Percentiles rank a stretch among this genome's conserved stretches.
phyloP scores from a whole-genome alignment of 2,888 invertebrate genomes.

The Conchocele bisecta region DNA sequence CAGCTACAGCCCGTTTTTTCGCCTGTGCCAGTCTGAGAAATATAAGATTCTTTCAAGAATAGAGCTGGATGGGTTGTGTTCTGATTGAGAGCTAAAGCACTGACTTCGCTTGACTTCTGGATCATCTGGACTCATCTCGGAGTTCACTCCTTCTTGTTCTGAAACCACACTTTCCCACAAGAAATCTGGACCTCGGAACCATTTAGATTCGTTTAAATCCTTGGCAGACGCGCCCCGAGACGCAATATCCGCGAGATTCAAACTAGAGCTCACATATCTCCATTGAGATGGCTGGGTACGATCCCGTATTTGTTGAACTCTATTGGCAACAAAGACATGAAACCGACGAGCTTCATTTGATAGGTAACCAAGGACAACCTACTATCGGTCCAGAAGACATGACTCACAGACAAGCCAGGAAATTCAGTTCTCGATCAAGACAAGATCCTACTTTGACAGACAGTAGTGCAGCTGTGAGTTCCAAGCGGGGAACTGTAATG shows the following conservation, averaged over 20 bases:
- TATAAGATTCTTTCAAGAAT: neutral
- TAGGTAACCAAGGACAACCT: constrained; percentile 61
- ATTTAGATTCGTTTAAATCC: constrained; percentile 8
- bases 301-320: constrained; percentile 56
- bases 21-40: constrained; percentile 26
- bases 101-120: constrained; percentile 28
- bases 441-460: constrained; percentile 29
- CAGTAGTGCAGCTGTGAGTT: constrained; percentile 53
- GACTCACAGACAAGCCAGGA: neutral
- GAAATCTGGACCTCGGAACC: constrained; percentile 31
- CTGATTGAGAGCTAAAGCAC: neutral
- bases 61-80: neutral
- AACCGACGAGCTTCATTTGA: constrained; percentile 54
- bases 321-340: constrained; percentile 61
- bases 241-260: constrained; percentile 62
- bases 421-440: constrained; percentile 22
- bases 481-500: constrained; percentile 52
- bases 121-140: neutral
- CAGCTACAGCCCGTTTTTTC: constrained; percentile 19
- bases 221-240: constrained; percentile 41
- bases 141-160: neutral
- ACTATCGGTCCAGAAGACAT: constrained; percentile 56
- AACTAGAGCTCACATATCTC: constrained; percentile 46
- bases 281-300: constrained; percentile 46
- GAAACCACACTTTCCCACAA: constrained; percentile 3